These are phyloP conservation scores for Lacanobia oleracea DNA, from an alignment of 2,888 invertebrate genomes.

Conservation along the genomic window DNA sequence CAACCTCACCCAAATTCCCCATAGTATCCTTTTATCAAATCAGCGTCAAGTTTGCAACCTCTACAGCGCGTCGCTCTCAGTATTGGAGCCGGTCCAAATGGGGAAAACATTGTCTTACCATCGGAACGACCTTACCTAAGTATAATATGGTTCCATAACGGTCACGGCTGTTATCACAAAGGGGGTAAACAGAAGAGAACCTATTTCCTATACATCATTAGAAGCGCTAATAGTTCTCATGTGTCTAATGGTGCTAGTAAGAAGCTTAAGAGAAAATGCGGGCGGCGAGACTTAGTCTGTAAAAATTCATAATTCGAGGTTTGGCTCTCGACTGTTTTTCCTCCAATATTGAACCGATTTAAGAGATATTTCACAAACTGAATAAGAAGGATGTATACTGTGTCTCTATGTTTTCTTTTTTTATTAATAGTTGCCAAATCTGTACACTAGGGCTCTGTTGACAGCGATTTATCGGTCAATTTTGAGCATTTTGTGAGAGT, in stretches of 20 bases:
- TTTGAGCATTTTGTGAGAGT: no score
- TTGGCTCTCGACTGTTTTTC: no score
- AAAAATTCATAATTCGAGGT: no score
- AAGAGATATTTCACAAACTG: no score
- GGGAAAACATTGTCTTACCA: slow-evolving; percentile 66
- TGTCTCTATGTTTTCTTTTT: no score
- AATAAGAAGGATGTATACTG: no score
- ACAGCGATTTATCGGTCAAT: no score
- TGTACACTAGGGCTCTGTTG: no score
- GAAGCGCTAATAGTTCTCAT: neutral
- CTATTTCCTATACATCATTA: slow-evolving; percentile 17
- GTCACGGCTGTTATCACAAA: slow-evolving; percentile 44
- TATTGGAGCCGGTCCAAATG: slow-evolving; percentile 63
- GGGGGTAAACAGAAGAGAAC: slow-evolving; percentile 13
- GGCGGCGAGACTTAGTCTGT: no score
- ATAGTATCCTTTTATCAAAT: slow-evolving; percentile 21
- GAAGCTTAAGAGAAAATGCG: no score
- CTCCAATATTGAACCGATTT: no score
- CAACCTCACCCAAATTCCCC: neutral
- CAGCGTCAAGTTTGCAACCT: slow-evolving; percentile 46
- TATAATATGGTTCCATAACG: slow-evolving; percentile 57
- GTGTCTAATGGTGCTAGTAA: neutral
- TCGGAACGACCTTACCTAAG: slow-evolving; percentile 59
- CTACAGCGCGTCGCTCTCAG: slow-evolving; percentile 40
- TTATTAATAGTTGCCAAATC: no score